phyloP scores from a whole-genome alignment of 2,888 invertebrate genomes.

The Tethea ocularis region DNA sequence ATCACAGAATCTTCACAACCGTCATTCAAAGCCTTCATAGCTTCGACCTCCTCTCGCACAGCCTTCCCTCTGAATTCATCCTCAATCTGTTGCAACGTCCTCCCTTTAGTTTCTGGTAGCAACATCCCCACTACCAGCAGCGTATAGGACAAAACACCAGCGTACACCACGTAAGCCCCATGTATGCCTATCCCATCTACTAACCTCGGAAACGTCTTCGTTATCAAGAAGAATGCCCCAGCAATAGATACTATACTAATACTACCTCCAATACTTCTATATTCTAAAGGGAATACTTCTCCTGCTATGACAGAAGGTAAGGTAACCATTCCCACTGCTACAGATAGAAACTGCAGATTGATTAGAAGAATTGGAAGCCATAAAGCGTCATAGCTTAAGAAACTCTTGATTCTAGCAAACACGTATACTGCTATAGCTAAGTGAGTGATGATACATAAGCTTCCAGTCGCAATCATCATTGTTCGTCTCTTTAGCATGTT shows the following conservation, averaged over 20 bases:
- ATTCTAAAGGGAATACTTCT: constrained; percentile 85
- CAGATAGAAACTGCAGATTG: constrained; percentile 80
- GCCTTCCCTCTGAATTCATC: constrained; percentile 69
- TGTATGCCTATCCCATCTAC: constrained; percentile 73
- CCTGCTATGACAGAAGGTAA: constrained; percentile 88
- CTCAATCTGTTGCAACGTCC: constrained; percentile 86
- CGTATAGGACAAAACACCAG: constrained; percentile 72
- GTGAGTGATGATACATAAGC: constrained; percentile 81
- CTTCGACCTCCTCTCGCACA: constrained; percentile 31
- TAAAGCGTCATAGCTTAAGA: constrained; percentile 47
- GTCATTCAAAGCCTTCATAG: background rate
- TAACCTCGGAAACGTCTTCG: constrained; percentile 84
- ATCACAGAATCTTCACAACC: background rate
- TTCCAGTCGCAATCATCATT: constrained; percentile 82
- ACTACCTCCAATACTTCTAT: constrained; percentile 84
- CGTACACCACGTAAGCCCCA: constrained; percentile 83
- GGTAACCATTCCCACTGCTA: constrained; percentile 83
- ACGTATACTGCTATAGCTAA: constrained; percentile 73
- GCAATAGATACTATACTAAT: constrained; percentile 82
- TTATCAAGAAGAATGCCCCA: constrained; percentile 81
- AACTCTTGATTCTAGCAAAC: constrained; percentile 44
- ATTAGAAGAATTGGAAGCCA: constrained; percentile 75
- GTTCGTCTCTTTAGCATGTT: constrained; percentile 83
- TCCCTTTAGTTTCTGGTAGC: constrained; percentile 86
- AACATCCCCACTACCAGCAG: constrained; percentile 79